Evolutionary conservation across 2,888 invertebrate genomes (phyloP).

Genomic region (Salpingus planirostris): DNA sequence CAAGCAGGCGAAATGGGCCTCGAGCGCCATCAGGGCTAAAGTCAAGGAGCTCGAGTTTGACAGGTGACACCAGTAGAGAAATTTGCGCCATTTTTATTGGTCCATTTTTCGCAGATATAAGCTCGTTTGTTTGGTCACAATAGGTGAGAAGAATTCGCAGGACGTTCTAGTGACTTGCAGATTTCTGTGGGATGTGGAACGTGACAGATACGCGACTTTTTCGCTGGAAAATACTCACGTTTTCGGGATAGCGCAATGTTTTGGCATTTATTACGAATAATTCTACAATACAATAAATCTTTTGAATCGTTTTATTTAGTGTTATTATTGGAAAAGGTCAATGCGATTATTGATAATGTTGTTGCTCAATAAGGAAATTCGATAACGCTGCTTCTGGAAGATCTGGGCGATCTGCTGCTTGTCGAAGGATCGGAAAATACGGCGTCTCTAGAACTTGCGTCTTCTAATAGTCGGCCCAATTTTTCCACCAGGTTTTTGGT

Average conservation of each 20-base stretch:
- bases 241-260: slow-evolving; percentile 55
- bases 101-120: slow-evolving; percentile 62
- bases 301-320: too few species aligned
- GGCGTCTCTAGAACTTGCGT: slow-evolving; percentile 26
- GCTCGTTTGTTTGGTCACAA: slow-evolving; percentile 53
- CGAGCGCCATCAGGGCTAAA: slow-evolving; percentile 50
- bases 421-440: slow-evolving; percentile 33
- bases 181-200: slow-evolving; percentile 60
- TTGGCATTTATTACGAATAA: slow-evolving; percentile 63
- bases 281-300: too few species aligned
- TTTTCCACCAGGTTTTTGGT: slow-evolving; percentile 25
- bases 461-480: slow-evolving; percentile 27
- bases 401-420: slow-evolving; percentile 26
- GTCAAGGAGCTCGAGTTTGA: slow-evolving; percentile 60
- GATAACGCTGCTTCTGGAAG: slow-evolving; percentile 32
- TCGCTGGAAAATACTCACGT: slow-evolving; percentile 55
- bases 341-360: too few species aligned
- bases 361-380: slow-evolving; percentile 24
- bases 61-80: slow-evolving; percentile 41
- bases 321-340: too few species aligned
- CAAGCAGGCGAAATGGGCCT: slow-evolving; percentile 48
- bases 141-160: slow-evolving; percentile 60
- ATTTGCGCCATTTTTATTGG: too few species aligned
- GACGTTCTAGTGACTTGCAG: slow-evolving; percentile 52
- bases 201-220: slow-evolving; percentile 53